phyloP scores from a whole-genome alignment of 2,113 vertebrate genomes.

The Brachyhypopomus gauderio region DNA sequence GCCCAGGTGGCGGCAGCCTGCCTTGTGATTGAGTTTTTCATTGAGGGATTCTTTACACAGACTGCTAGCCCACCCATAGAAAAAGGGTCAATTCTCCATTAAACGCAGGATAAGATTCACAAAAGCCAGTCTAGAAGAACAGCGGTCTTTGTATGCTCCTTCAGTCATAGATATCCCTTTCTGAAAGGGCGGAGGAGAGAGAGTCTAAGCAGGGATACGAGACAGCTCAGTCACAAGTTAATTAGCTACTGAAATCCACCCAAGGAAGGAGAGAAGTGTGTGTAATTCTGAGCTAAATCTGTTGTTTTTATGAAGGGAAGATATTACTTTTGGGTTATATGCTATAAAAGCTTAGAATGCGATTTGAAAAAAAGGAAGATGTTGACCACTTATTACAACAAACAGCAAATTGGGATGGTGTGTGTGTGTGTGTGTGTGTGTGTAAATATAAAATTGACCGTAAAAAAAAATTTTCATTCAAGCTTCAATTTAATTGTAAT shows the following conservation, averaged over 20 bases:
- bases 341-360: not conserved
- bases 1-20: constrained; percentile 41
- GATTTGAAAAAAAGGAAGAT: not conserved
- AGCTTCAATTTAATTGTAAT: not conserved
- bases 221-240: constrained; percentile 52
- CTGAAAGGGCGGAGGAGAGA: constrained; percentile 55
- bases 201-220: constrained; percentile 54
- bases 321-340: not conserved
- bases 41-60: constrained; percentile 38
- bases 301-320: not conserved
- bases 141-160: constrained; percentile 61
- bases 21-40: constrained; percentile 16
- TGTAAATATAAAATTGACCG: no score
- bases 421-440: no score
- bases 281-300: constrained; percentile 6
- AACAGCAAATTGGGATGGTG: no score
- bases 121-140: constrained; percentile 63
- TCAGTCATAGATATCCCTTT: constrained; percentile 65
- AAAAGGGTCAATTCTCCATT: constrained; percentile 56
- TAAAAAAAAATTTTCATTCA: not conserved
- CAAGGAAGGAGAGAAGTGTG: not conserved
- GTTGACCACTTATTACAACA: constrained; percentile 8
- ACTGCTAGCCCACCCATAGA: constrained; percentile 51
- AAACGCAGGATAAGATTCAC: constrained; percentile 58
- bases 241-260: constrained; percentile 53